Percentiles rank a stretch among this genome's conserved stretches.
Conservation (phyloP, 2,113 vertebrate genomes). For the Dipodomys spectabilis region DNA sequence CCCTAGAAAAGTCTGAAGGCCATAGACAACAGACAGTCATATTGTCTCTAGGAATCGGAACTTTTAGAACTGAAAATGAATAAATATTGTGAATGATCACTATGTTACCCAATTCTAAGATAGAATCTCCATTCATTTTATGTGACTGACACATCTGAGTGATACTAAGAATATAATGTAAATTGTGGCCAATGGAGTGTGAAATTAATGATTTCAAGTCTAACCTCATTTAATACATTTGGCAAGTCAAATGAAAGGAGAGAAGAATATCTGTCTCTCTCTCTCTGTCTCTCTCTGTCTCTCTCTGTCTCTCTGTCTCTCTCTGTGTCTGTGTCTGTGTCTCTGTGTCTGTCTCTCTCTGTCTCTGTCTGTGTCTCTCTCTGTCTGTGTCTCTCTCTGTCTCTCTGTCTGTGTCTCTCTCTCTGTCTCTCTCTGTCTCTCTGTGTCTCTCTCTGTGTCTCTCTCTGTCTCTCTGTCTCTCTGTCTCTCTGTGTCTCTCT, state of each 20-base stretch:
- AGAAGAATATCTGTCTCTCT: not conserved
- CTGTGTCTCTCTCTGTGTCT: no score
- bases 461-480: no score
- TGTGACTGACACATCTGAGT: not conserved
- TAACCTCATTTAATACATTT: not conserved
- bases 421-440: no score
- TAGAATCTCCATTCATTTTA: not conserved
- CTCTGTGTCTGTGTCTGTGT: no score
- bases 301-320: no score
- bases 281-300: no score
- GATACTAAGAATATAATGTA: not conserved
- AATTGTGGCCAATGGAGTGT: not conserved
- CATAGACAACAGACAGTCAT: not conserved
- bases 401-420: no score
- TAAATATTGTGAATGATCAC: not conserved
- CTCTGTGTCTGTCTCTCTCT: no score
- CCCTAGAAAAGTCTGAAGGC: not conserved
- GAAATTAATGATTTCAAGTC: constrained; percentile 21
- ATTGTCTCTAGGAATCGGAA: not conserved
- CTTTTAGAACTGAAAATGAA: not conserved
- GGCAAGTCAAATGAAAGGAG: not conserved
- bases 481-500: no score
- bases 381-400: no score
- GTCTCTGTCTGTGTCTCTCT: no score
- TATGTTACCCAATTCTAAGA: not conserved